Evolutionary conservation across 2,888 invertebrate genomes (phyloP).

Genomic region (Esperia sulphurella): DNA sequence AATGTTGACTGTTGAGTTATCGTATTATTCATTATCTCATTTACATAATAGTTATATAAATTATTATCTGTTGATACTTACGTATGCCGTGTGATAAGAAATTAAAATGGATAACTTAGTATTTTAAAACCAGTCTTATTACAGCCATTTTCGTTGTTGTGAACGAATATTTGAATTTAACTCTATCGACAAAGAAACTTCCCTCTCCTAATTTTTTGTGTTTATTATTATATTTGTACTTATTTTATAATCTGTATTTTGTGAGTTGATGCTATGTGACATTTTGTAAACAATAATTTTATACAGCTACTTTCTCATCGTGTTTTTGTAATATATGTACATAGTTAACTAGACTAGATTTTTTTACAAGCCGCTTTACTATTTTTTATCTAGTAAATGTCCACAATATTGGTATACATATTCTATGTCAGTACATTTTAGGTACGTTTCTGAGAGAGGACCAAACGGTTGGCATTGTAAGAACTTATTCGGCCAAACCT

Average conservation of each 20-base stretch:
- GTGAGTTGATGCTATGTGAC: background rate
- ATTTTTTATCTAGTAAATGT: slow-evolving; percentile 24
- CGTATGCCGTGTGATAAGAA: too few species aligned
- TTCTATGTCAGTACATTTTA: slow-evolving; percentile 8
- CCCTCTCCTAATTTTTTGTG: background rate
- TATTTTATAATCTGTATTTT: background rate
- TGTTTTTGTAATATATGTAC: slow-evolving; percentile 65
- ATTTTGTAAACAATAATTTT: slow-evolving; percentile 1
- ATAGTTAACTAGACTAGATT: slow-evolving; percentile 56
- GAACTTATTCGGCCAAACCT: background rate
- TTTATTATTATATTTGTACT: background rate
- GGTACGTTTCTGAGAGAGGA: background rate
- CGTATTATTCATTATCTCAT: too few species aligned
- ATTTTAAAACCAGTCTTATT: too few species aligned
- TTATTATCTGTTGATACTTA: too few species aligned
- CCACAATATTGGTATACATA: slow-evolving; percentile 16
- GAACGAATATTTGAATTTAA: too few species aligned
- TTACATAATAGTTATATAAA: too few species aligned
- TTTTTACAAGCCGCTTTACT: slow-evolving; percentile 57
- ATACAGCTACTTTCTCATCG: slow-evolving; percentile 17
- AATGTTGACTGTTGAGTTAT: too few species aligned
- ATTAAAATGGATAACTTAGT: too few species aligned
- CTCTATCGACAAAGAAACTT: too few species aligned
- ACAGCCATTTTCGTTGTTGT: too few species aligned
- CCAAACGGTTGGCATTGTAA: background rate